Evolutionary conservation across 2,797 vertebrate genomes (phyloP).

Genomic region (Sebastes matsubarae): DNA sequence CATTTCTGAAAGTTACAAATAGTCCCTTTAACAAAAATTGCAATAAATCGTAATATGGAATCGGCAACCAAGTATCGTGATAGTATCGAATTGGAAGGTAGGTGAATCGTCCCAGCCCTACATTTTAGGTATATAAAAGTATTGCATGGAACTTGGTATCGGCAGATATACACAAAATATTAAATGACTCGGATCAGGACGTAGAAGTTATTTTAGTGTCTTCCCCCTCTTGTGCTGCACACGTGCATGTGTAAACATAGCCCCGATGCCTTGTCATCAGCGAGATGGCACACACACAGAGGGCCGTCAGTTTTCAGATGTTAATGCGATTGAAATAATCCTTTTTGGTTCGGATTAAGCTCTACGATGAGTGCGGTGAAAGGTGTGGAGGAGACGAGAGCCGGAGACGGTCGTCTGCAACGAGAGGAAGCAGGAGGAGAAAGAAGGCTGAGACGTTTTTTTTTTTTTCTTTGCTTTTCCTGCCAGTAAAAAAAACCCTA

Average conservation of each 20-base stretch:
- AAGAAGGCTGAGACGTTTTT: background rate
- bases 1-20: no score
- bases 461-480: slow-evolving; percentile 6
- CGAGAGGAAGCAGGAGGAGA: slow-evolving; percentile 41
- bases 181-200: background rate
- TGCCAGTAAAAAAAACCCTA: background rate
- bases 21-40: no score
- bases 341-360: slow-evolving; percentile 56
- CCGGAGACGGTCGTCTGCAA: slow-evolving; percentile 27
- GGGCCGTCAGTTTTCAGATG: slow-evolving; percentile 47
- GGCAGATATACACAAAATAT: background rate
- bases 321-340: slow-evolving; percentile 60
- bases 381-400: slow-evolving; percentile 38
- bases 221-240: background rate
- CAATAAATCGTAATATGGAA: no score
- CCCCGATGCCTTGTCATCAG: slow-evolving; percentile 16
- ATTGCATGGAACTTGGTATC: background rate
- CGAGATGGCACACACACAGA: slow-evolving; percentile 13
- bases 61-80: no score
- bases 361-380: slow-evolving; percentile 15
- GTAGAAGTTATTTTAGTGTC: background rate
- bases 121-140: background rate
- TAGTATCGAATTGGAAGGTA: no score
- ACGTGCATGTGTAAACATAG: slow-evolving; percentile 20
- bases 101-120: no score